Evolutionary conservation across 2,797 vertebrate species (phyloP), one percentile per base, ranked within the genome.

Genomic region (Poecilia picta): DNA sequence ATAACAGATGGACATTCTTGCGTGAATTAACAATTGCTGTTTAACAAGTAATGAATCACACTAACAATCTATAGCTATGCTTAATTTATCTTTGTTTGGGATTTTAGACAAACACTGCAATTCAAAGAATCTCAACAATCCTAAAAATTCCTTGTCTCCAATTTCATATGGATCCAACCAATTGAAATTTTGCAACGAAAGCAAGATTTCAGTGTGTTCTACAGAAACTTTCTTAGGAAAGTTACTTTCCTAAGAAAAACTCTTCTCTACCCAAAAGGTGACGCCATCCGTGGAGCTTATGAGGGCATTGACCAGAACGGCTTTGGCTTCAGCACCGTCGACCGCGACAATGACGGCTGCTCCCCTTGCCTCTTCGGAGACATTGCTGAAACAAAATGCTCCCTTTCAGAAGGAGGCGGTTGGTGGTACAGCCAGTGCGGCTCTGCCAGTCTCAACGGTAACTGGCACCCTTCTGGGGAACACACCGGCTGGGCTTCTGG

Each of bases 361-460:
- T 39, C 72, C 0, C 92, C 89, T 0, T 95, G 94, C 76, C 41
- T 91, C 68, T 90, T 93, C 0, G 92, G 89, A 0, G 91, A 93
- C 83, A 87, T 90, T 2, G 79, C 55, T 1, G 0, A 73, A 12
- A 0, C 0, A 0, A 6, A 82, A 0, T 96, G 95, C 20, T 41
- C 79, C 28, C 0, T 0, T 0, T 31, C 28, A 0, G 2, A 62
- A 0, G 76, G 78, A 0, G 82, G 92, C 0, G 91, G 93, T 11
- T 95, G 95, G 94, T 95, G 94, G 93, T 95, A 87, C 83, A 95
- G 94, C 53, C 53, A 81, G 80, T 95, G 94, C 12, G 91, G 94
- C 23, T 92, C 92, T 2, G 95, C 93, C 43, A 47, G 33, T 74
- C 89, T 95, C 41, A 87, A 95, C 0, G 88, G 94, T 0, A 47